Evolutionary conservation across 2,888 invertebrate species (phyloP), one percentile per base, ranked within the genome.

Genomic region (Catotricha subobsoleta): DNA sequence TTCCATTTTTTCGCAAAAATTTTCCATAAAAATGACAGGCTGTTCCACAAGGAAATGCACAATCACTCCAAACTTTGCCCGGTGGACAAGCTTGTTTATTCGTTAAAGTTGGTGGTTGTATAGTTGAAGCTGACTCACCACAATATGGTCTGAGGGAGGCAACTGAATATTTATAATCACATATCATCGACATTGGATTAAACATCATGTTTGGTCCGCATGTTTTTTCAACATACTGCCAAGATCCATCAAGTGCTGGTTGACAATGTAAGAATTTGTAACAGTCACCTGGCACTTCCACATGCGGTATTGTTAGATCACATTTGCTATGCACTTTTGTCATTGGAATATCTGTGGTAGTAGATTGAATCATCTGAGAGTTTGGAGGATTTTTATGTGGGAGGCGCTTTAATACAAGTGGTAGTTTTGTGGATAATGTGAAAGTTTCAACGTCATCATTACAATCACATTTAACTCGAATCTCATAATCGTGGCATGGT

Each of bases 401-500:
- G 25, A 15, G 10, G 20, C 4, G 13, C n/a, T 6, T 21, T 5
- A 3, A 6, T 9, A 4, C n/a, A 15, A 18, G 40, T 35, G n/a
- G 36, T 38, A 1, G 12, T 31, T 13, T 38, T 18, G 20, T 27
- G 7, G 23, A 25, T 5, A 39, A 18, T 15, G 27, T 34, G 8
- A 40, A 19, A 10, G 25, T 33, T 40, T 40, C 40, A 19, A 40
- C 20, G n/a, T 40, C 40, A 27, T 34, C 34, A 2, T 12, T 61
- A 54, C 80, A 81, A 41, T 66, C 58, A 54, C 88, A 88, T 30
- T 72, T 66, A 2, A 86, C 77, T 23, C 80, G 68, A 38, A 88
- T 75, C 62, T 90, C 87, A 54, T 87, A 88, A 64, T 90, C 87
- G 2, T 74, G 69, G 50, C 90, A 90, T 10, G 56, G 52, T 41